These are phyloP conservation scores for Caenorhabditis panamensis DNA, from an alignment of 2,888 invertebrate genomes.

Conservation along the genomic window DNA sequence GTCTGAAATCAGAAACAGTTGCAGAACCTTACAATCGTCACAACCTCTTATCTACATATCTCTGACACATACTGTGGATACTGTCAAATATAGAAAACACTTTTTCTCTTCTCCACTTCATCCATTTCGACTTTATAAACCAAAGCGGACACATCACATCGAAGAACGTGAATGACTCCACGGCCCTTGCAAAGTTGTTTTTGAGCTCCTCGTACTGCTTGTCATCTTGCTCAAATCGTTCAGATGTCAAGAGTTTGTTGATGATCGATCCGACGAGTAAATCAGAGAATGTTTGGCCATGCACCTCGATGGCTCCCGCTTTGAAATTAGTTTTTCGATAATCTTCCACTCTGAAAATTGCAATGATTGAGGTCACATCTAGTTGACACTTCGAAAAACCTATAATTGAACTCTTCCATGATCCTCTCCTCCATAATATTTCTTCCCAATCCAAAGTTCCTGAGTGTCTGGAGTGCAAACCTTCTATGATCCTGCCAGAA, in stretches of 20 bases:
- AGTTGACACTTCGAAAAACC: too few species aligned
- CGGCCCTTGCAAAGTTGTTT: background rate
- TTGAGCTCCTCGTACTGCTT: constrained; percentile 36
- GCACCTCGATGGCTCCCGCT: constrained; percentile 31
- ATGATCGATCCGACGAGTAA: constrained; percentile 62
- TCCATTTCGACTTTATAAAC: constrained; percentile 23
- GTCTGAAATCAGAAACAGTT: constrained; percentile 3
- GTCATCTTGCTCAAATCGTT: constrained; percentile 49
- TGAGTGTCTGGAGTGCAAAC: constrained; percentile 58
- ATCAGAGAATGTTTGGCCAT: constrained; percentile 39
- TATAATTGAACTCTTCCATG: constrained; percentile 45
- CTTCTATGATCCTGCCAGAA: constrained; percentile 61
- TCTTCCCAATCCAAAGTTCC: constrained; percentile 61
- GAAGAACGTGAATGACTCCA: constrained; percentile 29
- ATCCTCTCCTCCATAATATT: constrained; percentile 65
- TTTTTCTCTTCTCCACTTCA: constrained; percentile 37
- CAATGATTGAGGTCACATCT: too few species aligned
- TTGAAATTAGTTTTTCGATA: constrained; percentile 21
- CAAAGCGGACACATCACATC: constrained; percentile 35
- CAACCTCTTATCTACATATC: constrained; percentile 2
- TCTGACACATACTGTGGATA: background rate
- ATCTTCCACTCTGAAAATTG: constrained; percentile 16
- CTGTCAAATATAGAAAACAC: constrained; percentile 26
- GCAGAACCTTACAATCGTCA: too few species aligned
- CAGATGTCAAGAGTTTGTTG: constrained; percentile 53